These are phyloP conservation scores for Phalacrocorax carbo DNA, from an alignment of 2,113 vertebrate genomes.

Conservation along the genomic window DNA sequence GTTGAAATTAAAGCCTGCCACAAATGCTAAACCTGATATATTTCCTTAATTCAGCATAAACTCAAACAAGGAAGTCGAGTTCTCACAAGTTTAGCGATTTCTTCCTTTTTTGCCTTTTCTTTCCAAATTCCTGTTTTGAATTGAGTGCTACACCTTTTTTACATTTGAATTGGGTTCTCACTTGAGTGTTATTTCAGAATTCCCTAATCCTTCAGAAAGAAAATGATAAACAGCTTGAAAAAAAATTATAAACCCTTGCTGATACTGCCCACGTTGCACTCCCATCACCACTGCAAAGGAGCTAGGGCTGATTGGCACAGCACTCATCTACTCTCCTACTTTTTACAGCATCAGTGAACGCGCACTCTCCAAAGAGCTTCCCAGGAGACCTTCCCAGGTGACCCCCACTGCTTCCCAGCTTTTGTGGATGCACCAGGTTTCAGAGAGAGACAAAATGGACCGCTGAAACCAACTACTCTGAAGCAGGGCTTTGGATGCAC, in stretches of 20 bases:
- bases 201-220: background rate
- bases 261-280: background rate
- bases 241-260: background rate
- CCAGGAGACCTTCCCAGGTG: background rate
- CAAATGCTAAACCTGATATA: conserved; percentile 46
- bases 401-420: background rate
- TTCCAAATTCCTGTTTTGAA: background rate
- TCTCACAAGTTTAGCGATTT: background rate
- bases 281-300: background rate
- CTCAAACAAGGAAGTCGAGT: background rate
- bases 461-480: background rate
- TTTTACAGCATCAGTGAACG: background rate
- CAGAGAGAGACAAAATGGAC: background rate
- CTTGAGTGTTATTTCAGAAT: background rate
- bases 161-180: background rate
- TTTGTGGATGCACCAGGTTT: conserved; percentile 14
- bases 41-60: conserved; percentile 50
- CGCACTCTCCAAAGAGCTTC: background rate
- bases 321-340: background rate
- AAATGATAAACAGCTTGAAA: background rate
- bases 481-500: background rate
- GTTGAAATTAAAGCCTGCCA: conserved; percentile 52
- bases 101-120: background rate
- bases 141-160: background rate
- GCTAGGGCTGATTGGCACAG: background rate